phyloP scores from a whole-genome alignment of 2,797 vertebrate species.

The Sebastes trivittatus region DNA sequence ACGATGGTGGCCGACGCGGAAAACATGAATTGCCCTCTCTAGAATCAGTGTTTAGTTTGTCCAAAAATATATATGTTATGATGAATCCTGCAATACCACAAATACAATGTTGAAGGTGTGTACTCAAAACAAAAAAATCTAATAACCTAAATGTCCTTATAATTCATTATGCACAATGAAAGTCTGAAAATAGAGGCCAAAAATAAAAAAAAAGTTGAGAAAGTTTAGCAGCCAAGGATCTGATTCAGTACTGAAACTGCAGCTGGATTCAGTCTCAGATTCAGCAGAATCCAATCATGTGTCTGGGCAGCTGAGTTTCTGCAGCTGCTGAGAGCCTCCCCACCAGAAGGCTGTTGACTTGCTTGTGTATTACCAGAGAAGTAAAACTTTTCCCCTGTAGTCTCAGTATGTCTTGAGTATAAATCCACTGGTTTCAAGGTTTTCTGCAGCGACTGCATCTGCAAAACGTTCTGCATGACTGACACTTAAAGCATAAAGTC shows the following conservation, averaged over 20 bases:
- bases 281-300: conserved; percentile 4
- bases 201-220: too few relatives aligned
- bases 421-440: not conserved
- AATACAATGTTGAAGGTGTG: not conserved
- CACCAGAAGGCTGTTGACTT: conserved; percentile 7
- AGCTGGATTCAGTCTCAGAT: too few relatives aligned
- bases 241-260: too few relatives aligned
- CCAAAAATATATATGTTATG: not conserved
- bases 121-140: not conserved
- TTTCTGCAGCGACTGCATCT: not conserved
- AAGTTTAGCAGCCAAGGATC: too few relatives aligned
- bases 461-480: not conserved
- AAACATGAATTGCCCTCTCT: fast-evolving
- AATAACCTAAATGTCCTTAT: not conserved
- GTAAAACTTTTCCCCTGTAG: not conserved
- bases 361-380: not conserved
- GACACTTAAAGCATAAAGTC: not conserved
- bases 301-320: conserved; percentile 48
- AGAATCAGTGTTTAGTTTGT: too few relatives aligned
- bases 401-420: not conserved
- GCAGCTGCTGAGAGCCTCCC: conserved; percentile 20
- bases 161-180: not conserved
- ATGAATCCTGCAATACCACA: too few relatives aligned
- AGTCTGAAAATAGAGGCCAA: not conserved
- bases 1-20: too few relatives aligned